These are phyloP conservation scores for Drosophila ohnishii DNA, from an alignment of 1,140 invertebrate species.

Conservation along the genomic window DNA sequence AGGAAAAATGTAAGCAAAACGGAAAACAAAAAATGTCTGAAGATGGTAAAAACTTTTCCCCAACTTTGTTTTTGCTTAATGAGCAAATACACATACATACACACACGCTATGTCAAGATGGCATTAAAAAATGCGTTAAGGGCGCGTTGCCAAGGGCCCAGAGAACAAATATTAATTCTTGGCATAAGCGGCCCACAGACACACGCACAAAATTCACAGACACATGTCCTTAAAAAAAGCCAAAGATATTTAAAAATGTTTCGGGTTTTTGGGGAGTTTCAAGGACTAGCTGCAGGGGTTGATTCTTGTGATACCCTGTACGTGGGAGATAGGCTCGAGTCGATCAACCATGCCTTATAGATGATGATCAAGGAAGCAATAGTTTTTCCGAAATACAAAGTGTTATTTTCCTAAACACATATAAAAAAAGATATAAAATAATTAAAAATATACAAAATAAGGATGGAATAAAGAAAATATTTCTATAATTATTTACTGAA, in stretches of 20 bases:
- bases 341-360: background rate
- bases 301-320: constrained; percentile 36
- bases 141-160: constrained; percentile 66
- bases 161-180: constrained; percentile 79
- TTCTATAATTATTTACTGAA: background rate
- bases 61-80: constrained; percentile 82
- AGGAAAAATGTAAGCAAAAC: constrained; percentile 57
- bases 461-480: too few species aligned
- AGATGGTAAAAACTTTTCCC: constrained; percentile 71
- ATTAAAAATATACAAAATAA: background rate
- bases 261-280: constrained; percentile 44
- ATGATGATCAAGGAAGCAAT: background rate
- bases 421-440: background rate
- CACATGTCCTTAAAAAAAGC: constrained; percentile 12
- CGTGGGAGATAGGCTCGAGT: background rate
- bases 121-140: constrained; percentile 77
- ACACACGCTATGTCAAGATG: constrained; percentile 29
- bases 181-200: constrained; percentile 35
- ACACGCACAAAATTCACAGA: constrained; percentile 23
- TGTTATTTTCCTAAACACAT: too few species aligned
- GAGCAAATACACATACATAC: constrained; percentile 71
- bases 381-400: background rate
- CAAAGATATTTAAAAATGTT: constrained; percentile 46
- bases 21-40: constrained; percentile 75
- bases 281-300: constrained; percentile 63